These are phyloP conservation scores for Sebastes elongatus DNA, from an alignment of 2,797 vertebrate species.

Conservation along the genomic window DNA sequence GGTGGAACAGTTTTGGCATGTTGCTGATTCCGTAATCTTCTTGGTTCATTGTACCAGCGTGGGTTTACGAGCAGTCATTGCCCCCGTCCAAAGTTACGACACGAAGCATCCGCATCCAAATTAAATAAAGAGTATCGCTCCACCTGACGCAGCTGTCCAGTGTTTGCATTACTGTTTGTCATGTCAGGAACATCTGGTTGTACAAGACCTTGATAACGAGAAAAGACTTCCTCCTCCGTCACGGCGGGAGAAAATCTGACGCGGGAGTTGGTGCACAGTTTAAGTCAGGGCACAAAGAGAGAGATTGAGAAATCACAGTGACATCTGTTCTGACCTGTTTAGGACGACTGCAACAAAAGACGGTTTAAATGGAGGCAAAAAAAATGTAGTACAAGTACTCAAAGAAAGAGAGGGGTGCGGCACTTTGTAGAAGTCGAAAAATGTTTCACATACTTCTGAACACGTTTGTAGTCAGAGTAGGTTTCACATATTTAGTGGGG, in stretches of 20 bases:
- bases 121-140: not conserved
- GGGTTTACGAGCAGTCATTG: conserved; percentile 1
- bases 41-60: not conserved
- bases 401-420: not conserved
- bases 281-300: not conserved
- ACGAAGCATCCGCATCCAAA: not conserved
- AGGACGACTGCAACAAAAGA: not conserved
- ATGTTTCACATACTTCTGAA: not conserved
- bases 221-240: not conserved
- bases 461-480: not conserved
- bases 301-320: not conserved
- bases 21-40: not conserved
- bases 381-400: no score
- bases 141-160: conserved; percentile 4
- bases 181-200: conserved; percentile 41
- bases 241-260: not conserved
- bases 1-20: not conserved
- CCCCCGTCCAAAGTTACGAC: not conserved
- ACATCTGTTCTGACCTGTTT: not conserved
- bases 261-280: not conserved
- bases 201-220: conserved; percentile 24
- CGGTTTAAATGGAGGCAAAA: not conserved
- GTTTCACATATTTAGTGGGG: not conserved
- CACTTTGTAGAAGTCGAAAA: not conserved
- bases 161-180: conserved; percentile 32